Base-by-base conservation (phyloP, 1,140 invertebrate species). In the Leptopilina boulardi region DNA sequence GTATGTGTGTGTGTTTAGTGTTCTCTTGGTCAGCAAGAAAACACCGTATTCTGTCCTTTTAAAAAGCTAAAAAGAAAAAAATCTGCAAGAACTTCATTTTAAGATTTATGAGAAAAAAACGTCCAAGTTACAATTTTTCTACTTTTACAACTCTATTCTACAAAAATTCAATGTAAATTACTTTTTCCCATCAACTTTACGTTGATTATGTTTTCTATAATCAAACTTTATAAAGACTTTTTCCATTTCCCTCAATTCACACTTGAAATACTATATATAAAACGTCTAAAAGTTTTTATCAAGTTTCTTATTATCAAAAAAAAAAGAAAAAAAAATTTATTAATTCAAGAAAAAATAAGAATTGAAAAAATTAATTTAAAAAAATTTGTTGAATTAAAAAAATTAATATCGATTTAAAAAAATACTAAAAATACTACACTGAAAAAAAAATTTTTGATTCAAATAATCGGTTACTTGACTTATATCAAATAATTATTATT, bases 1-100 rank as follows among this genome's bases (percentile, higher is more conserved):
- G 51, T 56, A n/a, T n/a, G n/a, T n/a, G n/a, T n/a, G n/a, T n/a
- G n/a, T n/a, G 56, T 30, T 66, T 66, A 34, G 56, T 66, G 56
- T 15, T 66, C 26, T 26, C 23, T 6, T 26, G 21, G 56, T 30
- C 56, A 66, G 56, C 23, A 66, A 66, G 23, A 66, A 59, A 59
- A 59, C 13, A 11, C 23, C 59, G n/a, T n/a, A 59, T 59, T 66
- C 59, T 30, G 15, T 1, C 59, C 8, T 13, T 8, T 66, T 66
- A n/a, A 66, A 56, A 42, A n/a, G 15, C 42, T 3, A 51, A 51
- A 66, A n/a, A 66, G 9, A 66, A 21, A 13, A 9, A 26, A 4
- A 30, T 6, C 59, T n/a, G 26, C 13, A n/a, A 13, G 13, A 66
- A 30, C 23, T 30, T 23, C 11, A 59, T 8, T 18, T 56, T 21